Evolutionary conservation across 2,113 vertebrate species (phyloP).

Genomic region (Microtus richardsoni): DNA sequence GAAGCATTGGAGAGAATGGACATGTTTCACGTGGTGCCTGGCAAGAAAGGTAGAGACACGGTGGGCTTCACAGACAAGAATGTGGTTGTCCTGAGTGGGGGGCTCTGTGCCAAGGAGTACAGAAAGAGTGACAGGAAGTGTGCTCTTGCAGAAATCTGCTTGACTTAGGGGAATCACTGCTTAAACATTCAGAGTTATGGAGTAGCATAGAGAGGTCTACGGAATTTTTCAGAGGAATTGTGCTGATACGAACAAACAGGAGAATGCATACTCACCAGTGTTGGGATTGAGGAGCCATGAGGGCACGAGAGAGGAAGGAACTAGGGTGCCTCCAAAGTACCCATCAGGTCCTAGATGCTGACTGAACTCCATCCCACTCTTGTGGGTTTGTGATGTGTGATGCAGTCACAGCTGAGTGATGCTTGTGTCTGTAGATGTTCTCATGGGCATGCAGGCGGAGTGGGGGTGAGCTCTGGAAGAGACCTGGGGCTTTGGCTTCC

Average conservation of each 20-base stretch:
- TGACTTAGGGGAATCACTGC: not conserved
- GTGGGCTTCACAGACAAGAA: not conserved
- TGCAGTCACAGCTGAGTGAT: not conserved
- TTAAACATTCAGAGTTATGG: slow-evolving; percentile 5
- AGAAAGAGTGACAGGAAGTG: not conserved
- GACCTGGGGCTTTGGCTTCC: not conserved
- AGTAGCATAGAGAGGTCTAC: not conserved
- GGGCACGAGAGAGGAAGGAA: not conserved
- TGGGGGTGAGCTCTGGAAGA: not conserved
- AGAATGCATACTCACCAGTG: not conserved
- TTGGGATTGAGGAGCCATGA: not conserved
- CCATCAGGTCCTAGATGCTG: not conserved
- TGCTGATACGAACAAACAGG: not conserved
- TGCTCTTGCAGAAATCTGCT: not conserved
- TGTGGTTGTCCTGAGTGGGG: not conserved
- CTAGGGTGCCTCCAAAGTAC: not conserved
- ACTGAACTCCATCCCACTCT: not conserved
- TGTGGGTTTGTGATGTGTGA: not conserved
- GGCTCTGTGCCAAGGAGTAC: not conserved
- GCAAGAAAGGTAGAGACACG: not conserved
- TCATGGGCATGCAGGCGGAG: not conserved
- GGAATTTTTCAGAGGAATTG: not conserved
- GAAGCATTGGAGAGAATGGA: not conserved
- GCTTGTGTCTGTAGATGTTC: not conserved
- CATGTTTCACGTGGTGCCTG: not conserved